These are phyloP conservation scores for Pitta sordida DNA, from an alignment of 2,113 vertebrate genomes.

Conservation along the genomic window DNA sequence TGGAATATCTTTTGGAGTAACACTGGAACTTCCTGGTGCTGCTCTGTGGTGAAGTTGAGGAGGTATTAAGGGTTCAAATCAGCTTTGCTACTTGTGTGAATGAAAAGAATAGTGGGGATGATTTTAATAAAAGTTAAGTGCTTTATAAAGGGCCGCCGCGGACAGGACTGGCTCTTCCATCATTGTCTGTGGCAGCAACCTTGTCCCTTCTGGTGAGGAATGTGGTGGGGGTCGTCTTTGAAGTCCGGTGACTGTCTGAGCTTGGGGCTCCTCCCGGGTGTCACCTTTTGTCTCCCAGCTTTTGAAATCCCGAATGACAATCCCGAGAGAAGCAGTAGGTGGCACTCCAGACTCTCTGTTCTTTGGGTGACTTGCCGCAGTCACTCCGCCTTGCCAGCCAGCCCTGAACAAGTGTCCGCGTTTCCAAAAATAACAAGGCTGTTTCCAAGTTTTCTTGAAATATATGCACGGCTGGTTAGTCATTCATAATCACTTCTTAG, in stretches of 20 bases:
- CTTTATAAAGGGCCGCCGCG: background rate
- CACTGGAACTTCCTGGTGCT: background rate
- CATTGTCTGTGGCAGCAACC: rapidly evolving
- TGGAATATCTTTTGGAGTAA: background rate
- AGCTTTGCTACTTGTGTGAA: background rate
- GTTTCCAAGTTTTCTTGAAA: constrained; percentile 74
- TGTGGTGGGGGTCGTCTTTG: background rate
- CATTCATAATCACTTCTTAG: constrained; percentile 73
- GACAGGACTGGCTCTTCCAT: background rate
- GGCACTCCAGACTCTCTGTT: constrained; percentile 73
- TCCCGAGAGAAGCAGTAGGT: constrained; percentile 65
- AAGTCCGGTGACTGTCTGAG: background rate
- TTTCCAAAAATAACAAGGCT: constrained; percentile 73
- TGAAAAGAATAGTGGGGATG: background rate
- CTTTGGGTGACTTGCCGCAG: constrained; percentile 9
- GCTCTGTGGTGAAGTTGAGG: background rate
- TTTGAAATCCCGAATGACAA: background rate
- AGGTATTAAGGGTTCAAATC: background rate
- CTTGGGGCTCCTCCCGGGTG: background rate
- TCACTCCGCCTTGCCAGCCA: constrained; percentile 8
- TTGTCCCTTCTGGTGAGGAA: background rate
- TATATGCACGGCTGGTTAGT: constrained; percentile 69
- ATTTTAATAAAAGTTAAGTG: background rate
- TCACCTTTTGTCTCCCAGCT: background rate
- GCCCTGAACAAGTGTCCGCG: constrained; percentile 49